Evolutionary conservation across 2,888 invertebrate species (phyloP), one percentile per base, ranked within the genome.

Genomic region (Drosophila acutilabella): DNA sequence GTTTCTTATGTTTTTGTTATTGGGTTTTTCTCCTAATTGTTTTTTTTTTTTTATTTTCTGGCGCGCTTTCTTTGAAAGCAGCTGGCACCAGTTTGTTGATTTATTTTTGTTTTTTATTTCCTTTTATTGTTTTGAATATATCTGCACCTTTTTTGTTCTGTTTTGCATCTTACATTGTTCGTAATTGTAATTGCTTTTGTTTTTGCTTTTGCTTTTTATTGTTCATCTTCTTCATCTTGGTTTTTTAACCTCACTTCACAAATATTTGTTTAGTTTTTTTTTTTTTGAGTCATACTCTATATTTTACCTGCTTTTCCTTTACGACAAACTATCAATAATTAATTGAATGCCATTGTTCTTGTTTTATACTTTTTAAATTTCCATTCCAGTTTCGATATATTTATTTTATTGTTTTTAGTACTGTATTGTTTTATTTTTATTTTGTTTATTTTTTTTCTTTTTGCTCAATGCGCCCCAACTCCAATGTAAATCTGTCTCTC

Each of bases 391-490:
- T 48, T 66, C 41, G 42, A 42, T 61, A 65, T 47, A 50, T 53
- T 62, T 65, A 23, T 26, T 51, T 59, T 45, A 23, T 50, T 58
- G 53, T 56, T 60, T 66, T 50, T 51, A 38, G 26, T 51, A 64
- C 65, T 50, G 30, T 18, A 44, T n/a, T n/a, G n/a, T n/a, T 64
- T 62, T 59, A 52, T 51, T 48, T 16, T 54, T 64, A 6, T 53
- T 56, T 60, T 68, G n/a, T n/a, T n/a, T n/a, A n/a, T 47, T 48
- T 50, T 18, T 53, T 61, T 67, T 64, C 56, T 58, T 65, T 62
- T 65, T 64, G 74, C 66, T 90, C 70, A 71, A 77, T 90, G 89
- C 91, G 87, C 92, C 92, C 91, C 92, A 90, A 84, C 91, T 91
- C 91, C 91, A 90, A 92, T 71, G 44, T 53, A 11, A 48, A 54